These are phyloP conservation scores for Porites cylindrica DNA, from an alignment of 92 coral and sea anemone genomes.

Conservation along the genomic window DNA sequence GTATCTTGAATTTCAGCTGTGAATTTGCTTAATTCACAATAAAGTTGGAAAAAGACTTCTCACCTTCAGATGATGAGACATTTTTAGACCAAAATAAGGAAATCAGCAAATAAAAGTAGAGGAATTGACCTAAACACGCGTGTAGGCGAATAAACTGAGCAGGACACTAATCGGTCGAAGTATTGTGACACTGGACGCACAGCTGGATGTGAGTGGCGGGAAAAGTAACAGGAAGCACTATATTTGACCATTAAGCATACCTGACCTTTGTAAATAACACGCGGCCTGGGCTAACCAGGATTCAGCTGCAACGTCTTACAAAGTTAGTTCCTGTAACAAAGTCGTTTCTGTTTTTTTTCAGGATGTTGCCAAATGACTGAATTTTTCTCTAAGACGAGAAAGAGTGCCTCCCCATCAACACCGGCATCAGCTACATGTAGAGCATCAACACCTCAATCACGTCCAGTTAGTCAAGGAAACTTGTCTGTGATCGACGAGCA, in stretches of 20 bases:
- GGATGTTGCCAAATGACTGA: conserved; percentile 21
- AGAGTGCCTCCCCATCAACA: conserved; percentile 6
- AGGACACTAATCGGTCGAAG: not conserved
- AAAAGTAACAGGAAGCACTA: conserved; percentile 8
- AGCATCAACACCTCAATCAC: conserved; percentile 18
- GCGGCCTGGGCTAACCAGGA: not conserved
- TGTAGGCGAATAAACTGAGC: conserved; percentile 1
- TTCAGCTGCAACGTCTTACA: no score
- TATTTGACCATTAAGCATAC: not conserved
- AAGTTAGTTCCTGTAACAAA: no score
- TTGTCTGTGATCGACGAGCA: conserved; percentile 10
- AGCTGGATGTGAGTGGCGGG: conserved; percentile 4
- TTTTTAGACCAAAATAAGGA: conserved; percentile 11
- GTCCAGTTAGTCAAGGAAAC: conserved; percentile 20
- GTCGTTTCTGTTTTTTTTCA: not conserved
- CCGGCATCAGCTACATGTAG: not conserved
- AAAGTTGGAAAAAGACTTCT: conserved; percentile 5
- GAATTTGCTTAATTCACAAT: conserved; percentile 17
- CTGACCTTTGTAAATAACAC: not conserved
- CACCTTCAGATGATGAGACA: conserved; percentile 16
- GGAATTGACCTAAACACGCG: conserved; percentile 11
- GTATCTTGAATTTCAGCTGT: conserved; percentile 12
- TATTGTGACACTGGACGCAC: conserved; percentile 5
- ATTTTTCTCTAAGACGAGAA: conserved; percentile 7
- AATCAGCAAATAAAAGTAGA: conserved; percentile 12